Evolutionary conservation across 2,888 invertebrate genomes (phyloP).

Genomic region (Polyommatus iphigenia): DNA sequence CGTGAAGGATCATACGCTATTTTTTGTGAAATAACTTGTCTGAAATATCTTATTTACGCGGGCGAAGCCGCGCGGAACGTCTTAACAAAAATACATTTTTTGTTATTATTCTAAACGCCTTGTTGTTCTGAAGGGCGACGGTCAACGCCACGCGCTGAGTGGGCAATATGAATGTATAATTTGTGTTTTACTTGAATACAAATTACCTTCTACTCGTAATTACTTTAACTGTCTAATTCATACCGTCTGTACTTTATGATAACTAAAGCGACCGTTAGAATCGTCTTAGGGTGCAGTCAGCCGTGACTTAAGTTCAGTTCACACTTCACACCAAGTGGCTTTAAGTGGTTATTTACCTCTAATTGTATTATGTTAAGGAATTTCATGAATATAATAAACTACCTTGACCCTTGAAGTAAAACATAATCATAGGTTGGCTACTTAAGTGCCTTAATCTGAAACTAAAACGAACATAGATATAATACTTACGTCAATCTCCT

Average conservation of each 20-base stretch:
- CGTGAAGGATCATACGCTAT: too few species aligned
- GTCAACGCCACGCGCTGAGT: neutral
- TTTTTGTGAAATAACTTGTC: too few species aligned
- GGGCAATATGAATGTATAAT: conserved; percentile 1
- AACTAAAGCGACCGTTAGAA: neutral
- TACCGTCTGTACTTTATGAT: neutral
- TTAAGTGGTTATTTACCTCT: neutral
- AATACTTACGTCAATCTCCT: too few species aligned
- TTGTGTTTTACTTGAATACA: neutral
- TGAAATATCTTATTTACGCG: too few species aligned
- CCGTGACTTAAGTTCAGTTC: neutral
- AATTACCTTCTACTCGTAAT: conserved; percentile 5
- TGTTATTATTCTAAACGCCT: neutral
- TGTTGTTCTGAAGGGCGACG: neutral
- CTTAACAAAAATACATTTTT: too few species aligned
- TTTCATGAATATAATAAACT: too few species aligned
- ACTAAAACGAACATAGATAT: too few species aligned
- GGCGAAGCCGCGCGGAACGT: too few species aligned
- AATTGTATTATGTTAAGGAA: neutral
- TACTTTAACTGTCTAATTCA: neutral
- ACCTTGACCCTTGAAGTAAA: too few species aligned
- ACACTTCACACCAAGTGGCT: too few species aligned
- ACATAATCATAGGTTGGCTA: too few species aligned
- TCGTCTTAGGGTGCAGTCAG: neutral
- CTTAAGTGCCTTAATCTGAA: too few species aligned